Conservation (phyloP, 2,888 invertebrate species). For the Elgonia sp. region DNA sequence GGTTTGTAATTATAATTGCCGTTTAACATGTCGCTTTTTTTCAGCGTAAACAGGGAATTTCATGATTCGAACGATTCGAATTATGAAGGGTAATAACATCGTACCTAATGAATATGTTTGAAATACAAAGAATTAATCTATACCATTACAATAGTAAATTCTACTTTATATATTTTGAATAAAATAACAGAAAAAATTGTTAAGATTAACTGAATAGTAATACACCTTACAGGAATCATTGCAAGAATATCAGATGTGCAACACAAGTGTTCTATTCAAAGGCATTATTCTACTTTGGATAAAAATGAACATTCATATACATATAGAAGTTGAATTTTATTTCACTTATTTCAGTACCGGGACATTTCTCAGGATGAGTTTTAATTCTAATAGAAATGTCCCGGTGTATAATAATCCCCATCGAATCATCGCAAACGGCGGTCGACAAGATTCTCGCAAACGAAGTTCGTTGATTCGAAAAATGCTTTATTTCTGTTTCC, state of each 20-base stretch:
- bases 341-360: not conserved
- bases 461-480: not conserved
- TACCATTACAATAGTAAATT: constrained; percentile 45
- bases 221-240: constrained; percentile 21
- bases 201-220: constrained; percentile 30
- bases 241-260: constrained; percentile 35
- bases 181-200: constrained; percentile 29
- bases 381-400: not conserved
- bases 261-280: constrained; percentile 20
- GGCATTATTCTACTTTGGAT: constrained; percentile 32
- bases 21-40: too few relatives aligned
- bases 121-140: constrained; percentile 68
- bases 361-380: not conserved
- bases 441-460: not conserved
- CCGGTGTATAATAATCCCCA: not conserved
- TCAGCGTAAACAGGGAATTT: constrained; percentile 43
- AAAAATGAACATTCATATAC: constrained; percentile 53
- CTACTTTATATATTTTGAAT: constrained; percentile 57
- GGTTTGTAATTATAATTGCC: too few relatives aligned
- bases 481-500: constrained; percentile 3
- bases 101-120: constrained; percentile 53
- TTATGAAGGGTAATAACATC: constrained; percentile 42
- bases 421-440: not conserved
- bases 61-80: constrained; percentile 32
- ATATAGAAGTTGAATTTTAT: not conserved